Evolutionary conservation across 2,888 invertebrate species (phyloP).

Genomic region (Caenorhabditis parvicauda): DNA sequence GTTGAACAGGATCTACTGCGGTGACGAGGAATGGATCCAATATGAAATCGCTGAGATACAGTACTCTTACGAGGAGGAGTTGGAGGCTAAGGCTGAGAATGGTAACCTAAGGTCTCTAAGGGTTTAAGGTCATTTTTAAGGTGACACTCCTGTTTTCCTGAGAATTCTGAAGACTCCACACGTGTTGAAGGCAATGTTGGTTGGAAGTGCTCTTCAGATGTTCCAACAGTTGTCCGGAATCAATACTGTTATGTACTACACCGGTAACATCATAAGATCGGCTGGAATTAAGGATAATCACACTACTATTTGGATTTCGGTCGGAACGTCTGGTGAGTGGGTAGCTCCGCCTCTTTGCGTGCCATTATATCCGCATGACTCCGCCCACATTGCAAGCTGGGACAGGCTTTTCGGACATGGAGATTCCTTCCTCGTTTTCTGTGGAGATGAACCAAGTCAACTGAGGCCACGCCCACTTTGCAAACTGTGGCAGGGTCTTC

Average conservation of each 20-base stretch:
- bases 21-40: slow-evolving; percentile 48
- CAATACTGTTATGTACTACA: slow-evolving; percentile 67
- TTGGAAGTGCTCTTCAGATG: slow-evolving; percentile 68
- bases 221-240: slow-evolving; percentile 69
- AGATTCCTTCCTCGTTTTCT: too few species aligned
- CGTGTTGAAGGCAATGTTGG: slow-evolving; percentile 64
- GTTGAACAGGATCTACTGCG: slow-evolving; percentile 41
- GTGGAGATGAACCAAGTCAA: too few species aligned
- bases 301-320: slow-evolving; percentile 52
- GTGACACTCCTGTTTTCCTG: slow-evolving; percentile 28
- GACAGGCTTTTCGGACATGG: too few species aligned
- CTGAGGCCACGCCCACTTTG: too few species aligned
- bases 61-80: slow-evolving; percentile 28
- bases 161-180: slow-evolving; percentile 50
- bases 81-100: slow-evolving; percentile 18
- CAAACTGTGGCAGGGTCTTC: too few species aligned
- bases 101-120: too few species aligned
- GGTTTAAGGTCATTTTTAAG: slow-evolving; percentile 13
- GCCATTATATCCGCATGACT: too few species aligned
- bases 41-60: slow-evolving; percentile 53
- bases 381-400: too few species aligned
- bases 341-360: background rate
- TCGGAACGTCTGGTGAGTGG: slow-evolving; percentile 21
- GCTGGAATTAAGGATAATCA: slow-evolving; percentile 54
- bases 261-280: slow-evolving; percentile 51